Base-by-base conservation (phyloP, 2,888 invertebrate species). In the Apocheima hispidaria region DNA sequence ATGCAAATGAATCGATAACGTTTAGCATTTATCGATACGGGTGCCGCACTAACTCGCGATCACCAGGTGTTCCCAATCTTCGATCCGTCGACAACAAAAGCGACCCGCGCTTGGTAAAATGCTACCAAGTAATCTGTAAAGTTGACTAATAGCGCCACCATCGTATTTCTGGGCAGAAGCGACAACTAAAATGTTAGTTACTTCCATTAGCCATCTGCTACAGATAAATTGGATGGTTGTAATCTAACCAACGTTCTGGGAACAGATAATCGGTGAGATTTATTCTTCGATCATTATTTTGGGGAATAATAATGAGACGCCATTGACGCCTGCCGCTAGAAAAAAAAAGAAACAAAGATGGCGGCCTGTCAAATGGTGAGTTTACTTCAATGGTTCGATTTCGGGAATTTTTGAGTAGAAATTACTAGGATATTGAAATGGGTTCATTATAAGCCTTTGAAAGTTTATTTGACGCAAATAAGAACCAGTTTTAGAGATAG, bases 301-400 rank as follows among this genome's bases (percentile, higher is more conserved):
- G 76, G 80, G 77, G 86, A 82, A 86, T 87, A 86, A 87, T 87
- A 87, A 87, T 83, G 84, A 88, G 84, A 76, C 77, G 77, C 79
- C 63, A 84, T 85, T 84, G 84, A 85, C 83, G 83, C 78, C 74
- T 72, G 75, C 69, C 74, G 71, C 63, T 58, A 64, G 60, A 69
- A 71, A 69, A 73, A 74, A 69, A 69, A 53, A 35, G 69, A 72
- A 75, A 69, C 41, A 53, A 70, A 73, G 65, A 78, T 75, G 75
- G 78, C 79, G 73, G 74, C 70, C 63, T 73, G 79, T 79, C 81
- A 79, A 77, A 77, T 64, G 58, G 55, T 66, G 71, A 72, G 50
- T 55, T 55, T 54, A 71, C 74, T 69, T 72, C 65, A 69, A 65
- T 63, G 56, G 60, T 53, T 69, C 70, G 68, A 71, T 71, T 73